These are phyloP conservation scores for Papio anubis DNA, from an alignment of 2,113 vertebrate genomes.

Conservation along the genomic window DNA sequence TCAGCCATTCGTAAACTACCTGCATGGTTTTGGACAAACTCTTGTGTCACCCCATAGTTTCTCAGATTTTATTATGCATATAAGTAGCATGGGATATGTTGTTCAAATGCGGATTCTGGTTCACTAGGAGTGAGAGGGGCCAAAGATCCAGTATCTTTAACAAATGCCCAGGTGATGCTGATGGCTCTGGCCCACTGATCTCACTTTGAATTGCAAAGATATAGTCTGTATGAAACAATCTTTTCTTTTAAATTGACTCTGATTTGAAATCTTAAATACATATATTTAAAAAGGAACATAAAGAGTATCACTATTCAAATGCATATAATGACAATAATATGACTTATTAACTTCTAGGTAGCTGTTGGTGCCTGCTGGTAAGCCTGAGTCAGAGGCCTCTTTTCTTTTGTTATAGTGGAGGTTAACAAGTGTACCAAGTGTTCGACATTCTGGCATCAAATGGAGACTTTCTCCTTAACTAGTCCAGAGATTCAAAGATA, in stretches of 20 bases:
- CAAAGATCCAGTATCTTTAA: background rate
- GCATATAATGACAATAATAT: background rate
- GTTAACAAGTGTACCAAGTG: background rate
- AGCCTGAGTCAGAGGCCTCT: background rate
- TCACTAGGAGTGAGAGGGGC: background rate
- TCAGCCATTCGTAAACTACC: background rate
- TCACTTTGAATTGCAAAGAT: background rate
- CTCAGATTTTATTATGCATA: background rate
- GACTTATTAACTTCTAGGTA: constrained; percentile 34
- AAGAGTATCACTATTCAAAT: constrained; percentile 23
- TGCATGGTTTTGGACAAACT: background rate
- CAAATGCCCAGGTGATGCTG: background rate
- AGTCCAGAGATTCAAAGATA: constrained; percentile 17
- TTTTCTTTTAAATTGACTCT: constrained; percentile 16
- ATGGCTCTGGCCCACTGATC: background rate
- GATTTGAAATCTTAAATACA: constrained; percentile 16
- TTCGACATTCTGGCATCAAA: background rate
- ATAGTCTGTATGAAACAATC: background rate
- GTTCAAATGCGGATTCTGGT: background rate
- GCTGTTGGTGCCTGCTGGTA: background rate
- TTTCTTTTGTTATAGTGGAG: background rate
- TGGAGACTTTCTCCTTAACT: constrained; percentile 14
- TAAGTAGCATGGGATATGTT: background rate
- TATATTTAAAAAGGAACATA: constrained; percentile 1
- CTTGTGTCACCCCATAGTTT: background rate